Evolutionary conservation across 2,888 invertebrate species (phyloP).

Genomic region (Disparrhopalites patrizii): DNA sequence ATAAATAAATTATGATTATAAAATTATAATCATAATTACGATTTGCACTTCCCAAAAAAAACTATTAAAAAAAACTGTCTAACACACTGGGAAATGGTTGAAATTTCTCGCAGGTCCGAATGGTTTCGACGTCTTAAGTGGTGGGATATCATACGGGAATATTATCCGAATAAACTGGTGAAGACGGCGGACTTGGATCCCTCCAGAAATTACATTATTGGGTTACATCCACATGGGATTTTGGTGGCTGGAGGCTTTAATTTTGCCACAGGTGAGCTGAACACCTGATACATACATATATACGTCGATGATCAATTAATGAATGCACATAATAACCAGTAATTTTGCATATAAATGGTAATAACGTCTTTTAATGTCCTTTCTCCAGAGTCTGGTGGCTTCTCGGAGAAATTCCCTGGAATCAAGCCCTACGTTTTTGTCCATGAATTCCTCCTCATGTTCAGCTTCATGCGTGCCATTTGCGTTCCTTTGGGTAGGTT

Average conservation of each 20-base stretch:
- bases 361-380: no score
- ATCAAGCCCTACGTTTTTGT: conserved; percentile 57
- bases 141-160: neutral
- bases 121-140: neutral
- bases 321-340: neutral
- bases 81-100: no score
- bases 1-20: neutral
- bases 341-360: neutral
- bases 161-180: conserved; percentile 54
- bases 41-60: no score
- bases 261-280: conserved; percentile 21
- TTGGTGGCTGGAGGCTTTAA: conserved; percentile 62
- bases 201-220: conserved; percentile 75
- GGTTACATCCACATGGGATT: conserved; percentile 89
- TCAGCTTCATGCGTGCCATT: conserved; percentile 69
- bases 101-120: neutral
- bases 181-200: conserved; percentile 79
- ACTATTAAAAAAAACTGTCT: no score
- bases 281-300: neutral
- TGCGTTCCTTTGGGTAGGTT: conserved; percentile 52
- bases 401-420: conserved; percentile 60
- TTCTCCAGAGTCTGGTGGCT: neutral
- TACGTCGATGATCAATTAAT: no score
- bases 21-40: no score
- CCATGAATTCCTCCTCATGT: conserved; percentile 66